A percentile compares a stretch with the other conserved stretches of the same genome.
These are phyloP conservation scores for Hydriomena furcata DNA, from an alignment of 2,888 invertebrate genomes.

Conservation along the genomic window DNA sequence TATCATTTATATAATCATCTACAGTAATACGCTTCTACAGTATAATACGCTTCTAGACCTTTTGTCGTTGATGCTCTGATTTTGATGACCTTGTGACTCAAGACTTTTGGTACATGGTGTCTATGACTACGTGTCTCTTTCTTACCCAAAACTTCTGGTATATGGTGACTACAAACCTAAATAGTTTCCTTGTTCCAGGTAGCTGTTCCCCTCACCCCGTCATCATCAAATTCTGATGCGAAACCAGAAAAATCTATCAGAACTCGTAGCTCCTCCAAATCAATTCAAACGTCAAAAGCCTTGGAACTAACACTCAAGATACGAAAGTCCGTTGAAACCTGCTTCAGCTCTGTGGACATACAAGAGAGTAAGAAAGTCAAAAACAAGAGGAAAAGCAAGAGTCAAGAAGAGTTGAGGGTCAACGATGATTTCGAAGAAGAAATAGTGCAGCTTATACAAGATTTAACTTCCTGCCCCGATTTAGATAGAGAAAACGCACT, in stretches of 20 bases:
- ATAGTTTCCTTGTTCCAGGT: conserved; percentile 52
- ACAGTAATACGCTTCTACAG: too few species aligned
- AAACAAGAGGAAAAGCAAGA: conserved; percentile 46
- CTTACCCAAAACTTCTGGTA: too few species aligned
- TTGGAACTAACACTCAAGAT: conserved; percentile 26
- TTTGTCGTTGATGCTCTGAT: too few species aligned
- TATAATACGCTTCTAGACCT: too few species aligned
- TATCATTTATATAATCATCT: too few species aligned
- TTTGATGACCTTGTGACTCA: too few species aligned
- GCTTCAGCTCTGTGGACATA: conserved; percentile 43
- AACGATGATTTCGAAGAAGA: conserved; percentile 37
- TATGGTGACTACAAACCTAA: neutral
- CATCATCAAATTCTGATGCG: conserved; percentile 34
- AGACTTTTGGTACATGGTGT: too few species aligned
- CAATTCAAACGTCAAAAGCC: conserved; percentile 38
- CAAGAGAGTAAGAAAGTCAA: conserved; percentile 17
- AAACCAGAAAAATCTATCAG: conserved; percentile 29
- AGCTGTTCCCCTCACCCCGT: conserved; percentile 51
- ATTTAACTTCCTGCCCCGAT: conserved; percentile 35
- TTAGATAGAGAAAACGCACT: conserved; percentile 31
- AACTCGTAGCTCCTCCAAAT: conserved; percentile 29
- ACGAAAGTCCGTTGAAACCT: conserved; percentile 46
- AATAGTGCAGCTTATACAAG: conserved; percentile 43
- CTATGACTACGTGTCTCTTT: too few species aligned
- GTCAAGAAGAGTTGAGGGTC: conserved; percentile 47